Evolutionary conservation across 2,113 vertebrate genomes (phyloP).

Genomic region (Caranx ignobilis): DNA sequence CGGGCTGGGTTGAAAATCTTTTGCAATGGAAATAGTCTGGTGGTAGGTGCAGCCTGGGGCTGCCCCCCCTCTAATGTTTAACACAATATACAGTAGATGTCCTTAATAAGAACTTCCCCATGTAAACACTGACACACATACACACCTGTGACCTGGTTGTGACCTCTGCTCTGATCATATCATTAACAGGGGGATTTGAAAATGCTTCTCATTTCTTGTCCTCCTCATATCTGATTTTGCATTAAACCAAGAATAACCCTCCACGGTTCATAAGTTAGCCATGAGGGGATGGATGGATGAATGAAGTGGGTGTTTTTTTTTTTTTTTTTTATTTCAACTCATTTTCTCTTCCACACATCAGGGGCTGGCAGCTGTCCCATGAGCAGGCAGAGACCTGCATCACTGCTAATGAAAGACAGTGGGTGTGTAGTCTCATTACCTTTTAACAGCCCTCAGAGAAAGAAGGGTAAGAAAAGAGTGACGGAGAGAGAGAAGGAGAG

Average conservation of each 20-base stretch:
- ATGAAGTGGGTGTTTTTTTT: constrained; percentile 21
- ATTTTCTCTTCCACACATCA: constrained; percentile 40
- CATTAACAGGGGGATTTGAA: neutral
- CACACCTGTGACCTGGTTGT: constrained; percentile 17
- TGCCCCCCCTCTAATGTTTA: constrained; percentile 1
- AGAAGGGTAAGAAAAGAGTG: constrained; percentile 20
- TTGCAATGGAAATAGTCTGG: constrained; percentile 3
- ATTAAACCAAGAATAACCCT: neutral
- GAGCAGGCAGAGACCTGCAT: constrained; percentile 76
- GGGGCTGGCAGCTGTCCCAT: constrained; percentile 48
- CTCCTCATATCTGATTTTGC: constrained; percentile 12
- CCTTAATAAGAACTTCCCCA: neutral
- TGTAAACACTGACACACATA: neutral
- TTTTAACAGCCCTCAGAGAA: constrained; percentile 63
- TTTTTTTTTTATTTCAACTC: constrained; percentile 28
- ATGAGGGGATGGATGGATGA: neutral
- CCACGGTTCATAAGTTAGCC: neutral
- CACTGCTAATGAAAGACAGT: constrained; percentile 65
- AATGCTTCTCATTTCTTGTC: constrained; percentile 16
- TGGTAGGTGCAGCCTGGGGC: neutral
- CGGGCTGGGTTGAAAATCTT: constrained; percentile 1
- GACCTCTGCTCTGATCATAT: constrained; percentile 7
- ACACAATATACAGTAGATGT: neutral
- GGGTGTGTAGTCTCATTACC: constrained; percentile 67
- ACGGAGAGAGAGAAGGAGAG: constrained; percentile 5